Evolutionary conservation across 1,140 invertebrate genomes (phyloP).

Genomic region (Dreissena polymorpha): DNA sequence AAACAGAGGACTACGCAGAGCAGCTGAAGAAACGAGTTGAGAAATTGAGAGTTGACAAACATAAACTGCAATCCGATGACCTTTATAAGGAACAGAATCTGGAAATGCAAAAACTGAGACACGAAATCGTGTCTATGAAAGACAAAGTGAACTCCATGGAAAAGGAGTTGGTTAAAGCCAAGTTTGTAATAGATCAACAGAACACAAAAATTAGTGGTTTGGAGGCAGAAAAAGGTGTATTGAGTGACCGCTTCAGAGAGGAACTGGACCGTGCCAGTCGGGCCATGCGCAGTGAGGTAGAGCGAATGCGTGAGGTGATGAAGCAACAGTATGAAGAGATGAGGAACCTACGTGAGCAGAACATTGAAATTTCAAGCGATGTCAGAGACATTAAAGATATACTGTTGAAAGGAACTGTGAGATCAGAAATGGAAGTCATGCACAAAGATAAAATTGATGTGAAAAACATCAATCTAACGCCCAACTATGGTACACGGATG

Average conservation of each 20-base stretch:
- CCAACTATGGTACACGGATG: slow-evolving; percentile 35
- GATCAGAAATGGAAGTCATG: slow-evolving; percentile 17
- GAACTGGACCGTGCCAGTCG: slow-evolving; percentile 69
- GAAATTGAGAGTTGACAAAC: slow-evolving; percentile 60
- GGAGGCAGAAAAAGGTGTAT: slow-evolving; percentile 62
- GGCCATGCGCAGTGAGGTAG: slow-evolving; percentile 72
- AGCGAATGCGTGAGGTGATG: slow-evolving; percentile 74
- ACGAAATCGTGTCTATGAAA: slow-evolving; percentile 66
- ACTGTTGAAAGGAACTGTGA: slow-evolving; percentile 55
- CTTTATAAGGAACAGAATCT: slow-evolving; percentile 66
- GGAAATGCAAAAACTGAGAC: slow-evolving; percentile 65
- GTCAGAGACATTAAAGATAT: slow-evolving; percentile 70
- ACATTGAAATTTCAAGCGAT: slow-evolving; percentile 69
- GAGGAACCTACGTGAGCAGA: slow-evolving; percentile 68
- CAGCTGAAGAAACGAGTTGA: slow-evolving; percentile 65
- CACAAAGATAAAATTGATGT: slow-evolving; percentile 46
- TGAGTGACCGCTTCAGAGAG: slow-evolving; percentile 64
- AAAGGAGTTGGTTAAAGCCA: slow-evolving; percentile 63
- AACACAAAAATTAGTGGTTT: slow-evolving; percentile 60
- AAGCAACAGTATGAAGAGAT: slow-evolving; percentile 72
- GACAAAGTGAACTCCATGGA: slow-evolving; percentile 65
- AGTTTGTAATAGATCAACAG: slow-evolving; percentile 68
- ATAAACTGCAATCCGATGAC: slow-evolving; percentile 62
- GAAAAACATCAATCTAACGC: slow-evolving; percentile 49
- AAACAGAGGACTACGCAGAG: slow-evolving; percentile 69